Evolutionary conservation across 1,140 invertebrate genomes (phyloP).

Genomic region (Drosophila seguyi): DNA sequence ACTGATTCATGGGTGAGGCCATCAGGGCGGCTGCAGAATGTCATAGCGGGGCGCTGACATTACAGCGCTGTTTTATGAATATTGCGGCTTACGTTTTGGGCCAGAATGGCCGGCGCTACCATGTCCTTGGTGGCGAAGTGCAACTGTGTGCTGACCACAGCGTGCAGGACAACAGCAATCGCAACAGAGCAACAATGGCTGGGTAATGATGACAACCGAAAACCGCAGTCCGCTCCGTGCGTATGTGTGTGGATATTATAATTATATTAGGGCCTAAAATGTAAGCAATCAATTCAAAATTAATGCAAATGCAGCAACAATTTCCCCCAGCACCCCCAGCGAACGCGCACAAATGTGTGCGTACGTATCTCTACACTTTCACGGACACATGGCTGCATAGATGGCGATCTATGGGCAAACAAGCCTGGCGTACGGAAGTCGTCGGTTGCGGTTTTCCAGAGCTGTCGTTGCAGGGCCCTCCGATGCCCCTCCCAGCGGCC

Average conservation of each 20-base stretch:
- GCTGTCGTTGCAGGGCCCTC: slow-evolving; percentile 42
- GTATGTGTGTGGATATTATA: slow-evolving; percentile 68
- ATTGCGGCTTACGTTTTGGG: slow-evolving; percentile 30
- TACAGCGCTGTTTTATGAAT: slow-evolving; percentile 53
- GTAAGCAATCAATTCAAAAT: slow-evolving; percentile 83
- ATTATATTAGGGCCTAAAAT: slow-evolving; percentile 81
- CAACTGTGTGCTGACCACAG: slow-evolving; percentile 63
- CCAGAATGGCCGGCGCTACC: slow-evolving; percentile 35
- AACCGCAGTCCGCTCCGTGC: slow-evolving; percentile 60
- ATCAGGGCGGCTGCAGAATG: slow-evolving; percentile 7
- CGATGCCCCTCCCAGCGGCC: background rate
- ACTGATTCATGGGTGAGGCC: slow-evolving; percentile 28
- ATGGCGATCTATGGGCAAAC: slow-evolving; percentile 57
- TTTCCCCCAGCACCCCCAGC: slow-evolving; percentile 33
- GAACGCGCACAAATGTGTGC: background rate
- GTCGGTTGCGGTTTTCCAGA: slow-evolving; percentile 77
- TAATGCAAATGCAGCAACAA: slow-evolving; percentile 82
- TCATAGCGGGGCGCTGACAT: slow-evolving; percentile 21
- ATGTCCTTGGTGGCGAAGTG: slow-evolving; percentile 53
- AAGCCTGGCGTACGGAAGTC: slow-evolving; percentile 78
- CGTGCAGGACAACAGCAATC: slow-evolving; percentile 56
- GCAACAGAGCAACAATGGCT: slow-evolving; percentile 61
- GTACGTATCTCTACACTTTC: background rate
- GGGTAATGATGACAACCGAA: slow-evolving; percentile 81
- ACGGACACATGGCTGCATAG: slow-evolving; percentile 23